Conservation (phyloP, 2,888 invertebrate genomes). For the Belgica antarctica region DNA sequence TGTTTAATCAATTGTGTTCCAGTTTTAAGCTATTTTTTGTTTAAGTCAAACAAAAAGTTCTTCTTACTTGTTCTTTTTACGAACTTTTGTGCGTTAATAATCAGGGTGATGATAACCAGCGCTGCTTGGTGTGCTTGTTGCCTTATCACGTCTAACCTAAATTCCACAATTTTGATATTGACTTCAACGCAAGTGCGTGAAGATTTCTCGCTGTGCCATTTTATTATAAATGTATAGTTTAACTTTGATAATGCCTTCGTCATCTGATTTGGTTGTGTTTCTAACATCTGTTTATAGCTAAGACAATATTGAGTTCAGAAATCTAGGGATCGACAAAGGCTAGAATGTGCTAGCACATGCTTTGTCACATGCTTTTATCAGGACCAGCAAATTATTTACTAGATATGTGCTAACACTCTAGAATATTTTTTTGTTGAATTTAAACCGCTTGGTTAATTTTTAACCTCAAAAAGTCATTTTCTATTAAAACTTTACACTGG, state of each 20-base stretch:
- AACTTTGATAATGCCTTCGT: not conserved
- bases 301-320: too few relatives aligned
- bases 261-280: too few relatives aligned
- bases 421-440: too few relatives aligned
- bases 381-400: too few relatives aligned
- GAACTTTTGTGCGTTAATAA: not conserved
- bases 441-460: too few relatives aligned
- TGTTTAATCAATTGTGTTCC: conserved; percentile 3
- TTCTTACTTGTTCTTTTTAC: not conserved
- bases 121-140: too few relatives aligned
- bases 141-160: conserved; percentile 42
- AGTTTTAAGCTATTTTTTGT: not conserved
- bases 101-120: not conserved
- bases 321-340: too few relatives aligned
- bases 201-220: not conserved
- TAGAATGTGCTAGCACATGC: too few relatives aligned
- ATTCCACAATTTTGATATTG: conserved; percentile 28
- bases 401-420: too few relatives aligned
- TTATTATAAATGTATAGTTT: not conserved
- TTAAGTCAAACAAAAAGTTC: not conserved
- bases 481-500: not conserved
- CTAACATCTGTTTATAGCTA: too few relatives aligned
- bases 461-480: too few relatives aligned
- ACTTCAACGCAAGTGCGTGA: conserved; percentile 17
- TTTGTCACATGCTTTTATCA: too few relatives aligned